phyloP scores from a whole-genome alignment of 2,888 invertebrate species.

The Neria commutata region DNA sequence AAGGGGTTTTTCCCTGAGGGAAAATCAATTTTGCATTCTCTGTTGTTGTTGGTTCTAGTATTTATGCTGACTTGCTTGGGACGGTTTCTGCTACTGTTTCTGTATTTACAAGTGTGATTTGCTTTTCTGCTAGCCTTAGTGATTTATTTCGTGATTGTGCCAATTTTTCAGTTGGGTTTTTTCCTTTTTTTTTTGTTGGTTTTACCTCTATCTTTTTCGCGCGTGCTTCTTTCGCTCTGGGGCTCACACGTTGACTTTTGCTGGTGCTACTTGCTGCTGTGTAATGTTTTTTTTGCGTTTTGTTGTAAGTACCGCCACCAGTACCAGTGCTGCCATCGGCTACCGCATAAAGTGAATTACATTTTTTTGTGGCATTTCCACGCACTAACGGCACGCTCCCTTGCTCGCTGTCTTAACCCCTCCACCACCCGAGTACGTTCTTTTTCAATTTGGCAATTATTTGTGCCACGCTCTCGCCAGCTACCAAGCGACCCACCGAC shows the following conservation, averaged over 20 bases:
- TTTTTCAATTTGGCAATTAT: neutral
- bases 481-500: neutral
- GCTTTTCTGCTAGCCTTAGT: neutral
- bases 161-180: neutral
- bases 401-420: no score
- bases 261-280: no score
- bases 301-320: neutral
- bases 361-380: neutral
- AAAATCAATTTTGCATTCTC: neutral
- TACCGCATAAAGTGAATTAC: neutral
- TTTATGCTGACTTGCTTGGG: neutral
- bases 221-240: neutral
- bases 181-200: neutral
- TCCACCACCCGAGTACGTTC: no score
- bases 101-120: no score
- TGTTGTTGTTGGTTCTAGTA: neutral
- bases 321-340: neutral
- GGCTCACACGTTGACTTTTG: neutral
- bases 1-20: neutral
- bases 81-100: neutral
- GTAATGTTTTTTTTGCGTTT: neutral
- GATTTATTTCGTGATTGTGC: slow-evolving; percentile 1
- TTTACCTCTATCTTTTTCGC: neutral
- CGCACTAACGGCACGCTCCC: no score
- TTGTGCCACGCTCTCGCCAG: neutral